Conservation (phyloP, 1,140 invertebrate genomes). For the Ceratina australensis region DNA sequence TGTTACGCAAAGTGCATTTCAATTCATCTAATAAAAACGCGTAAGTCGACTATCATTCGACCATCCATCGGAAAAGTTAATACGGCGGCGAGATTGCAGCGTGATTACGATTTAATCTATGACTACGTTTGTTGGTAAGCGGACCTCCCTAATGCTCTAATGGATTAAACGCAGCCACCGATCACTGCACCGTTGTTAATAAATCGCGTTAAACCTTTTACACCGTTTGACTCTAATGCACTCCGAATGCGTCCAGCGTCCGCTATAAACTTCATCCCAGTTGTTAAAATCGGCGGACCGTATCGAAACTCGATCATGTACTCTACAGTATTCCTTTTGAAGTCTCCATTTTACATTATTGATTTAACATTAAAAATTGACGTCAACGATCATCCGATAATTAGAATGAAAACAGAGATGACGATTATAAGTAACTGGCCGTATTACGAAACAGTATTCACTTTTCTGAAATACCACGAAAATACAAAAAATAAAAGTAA, state of each 20-base stretch:
- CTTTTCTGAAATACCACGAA: no score
- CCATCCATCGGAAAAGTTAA: background rate
- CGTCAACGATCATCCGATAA: no score
- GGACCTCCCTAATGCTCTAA: background rate
- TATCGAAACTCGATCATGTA: background rate
- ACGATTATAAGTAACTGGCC: no score
- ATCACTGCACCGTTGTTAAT: constrained; percentile 21
- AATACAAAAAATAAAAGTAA: no score
- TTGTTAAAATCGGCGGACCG: background rate
- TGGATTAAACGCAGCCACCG: background rate
- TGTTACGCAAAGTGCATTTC: no score
- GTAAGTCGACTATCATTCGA: background rate
- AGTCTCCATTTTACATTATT: no score
- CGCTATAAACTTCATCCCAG: background rate
- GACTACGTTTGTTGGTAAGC: constrained; percentile 20
- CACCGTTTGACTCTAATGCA: constrained; percentile 26
- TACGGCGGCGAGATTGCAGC: background rate
- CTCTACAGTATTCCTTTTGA: no score
- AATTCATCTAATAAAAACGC: background rate
- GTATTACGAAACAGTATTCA: no score
- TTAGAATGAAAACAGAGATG: no score
- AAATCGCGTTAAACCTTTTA: constrained; percentile 33
- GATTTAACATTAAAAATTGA: no score
- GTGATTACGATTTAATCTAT: constrained; percentile 23
- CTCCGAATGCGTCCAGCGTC: background rate